Conservation (phyloP, 2,797 vertebrate genomes). For the Hemitrygon akajei region DNA sequence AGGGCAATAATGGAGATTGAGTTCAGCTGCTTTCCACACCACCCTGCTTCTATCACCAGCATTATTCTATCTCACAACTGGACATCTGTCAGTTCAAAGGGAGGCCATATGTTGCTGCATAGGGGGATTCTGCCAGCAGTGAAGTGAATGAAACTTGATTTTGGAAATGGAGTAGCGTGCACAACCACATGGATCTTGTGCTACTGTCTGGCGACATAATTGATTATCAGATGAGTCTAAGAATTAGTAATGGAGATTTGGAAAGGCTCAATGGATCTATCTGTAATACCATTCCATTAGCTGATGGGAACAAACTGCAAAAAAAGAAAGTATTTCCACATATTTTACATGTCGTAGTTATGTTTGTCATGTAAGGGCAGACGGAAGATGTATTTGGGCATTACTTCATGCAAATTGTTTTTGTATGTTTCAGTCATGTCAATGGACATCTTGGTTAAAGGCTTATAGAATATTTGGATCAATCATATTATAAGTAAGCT, state of each 20-base stretch:
- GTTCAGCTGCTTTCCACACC: neutral
- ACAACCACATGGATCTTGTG: no score
- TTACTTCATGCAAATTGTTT: neutral
- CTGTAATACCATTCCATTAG: no score
- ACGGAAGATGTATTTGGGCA: no score
- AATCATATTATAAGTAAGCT: no score
- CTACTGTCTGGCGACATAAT: no score
- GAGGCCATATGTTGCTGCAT: neutral
- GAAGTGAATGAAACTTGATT: no score
- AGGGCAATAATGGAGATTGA: neutral
- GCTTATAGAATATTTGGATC: neutral
- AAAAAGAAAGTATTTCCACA: no score
- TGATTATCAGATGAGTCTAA: neutral
- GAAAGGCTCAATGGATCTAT: neutral
- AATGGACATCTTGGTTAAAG: neutral
- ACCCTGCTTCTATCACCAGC: neutral
- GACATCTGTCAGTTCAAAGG: neutral
- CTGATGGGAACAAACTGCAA: no score
- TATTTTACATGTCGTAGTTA: no score
- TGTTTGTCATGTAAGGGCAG: no score
- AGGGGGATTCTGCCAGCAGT: neutral
- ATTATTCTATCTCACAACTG: neutral
- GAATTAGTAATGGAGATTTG: neutral
- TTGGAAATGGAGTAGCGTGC: no score
- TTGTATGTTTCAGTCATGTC: neutral